phyloP scores from a whole-genome alignment of 2,113 vertebrate genomes.

The Accipiter cooperii region DNA sequence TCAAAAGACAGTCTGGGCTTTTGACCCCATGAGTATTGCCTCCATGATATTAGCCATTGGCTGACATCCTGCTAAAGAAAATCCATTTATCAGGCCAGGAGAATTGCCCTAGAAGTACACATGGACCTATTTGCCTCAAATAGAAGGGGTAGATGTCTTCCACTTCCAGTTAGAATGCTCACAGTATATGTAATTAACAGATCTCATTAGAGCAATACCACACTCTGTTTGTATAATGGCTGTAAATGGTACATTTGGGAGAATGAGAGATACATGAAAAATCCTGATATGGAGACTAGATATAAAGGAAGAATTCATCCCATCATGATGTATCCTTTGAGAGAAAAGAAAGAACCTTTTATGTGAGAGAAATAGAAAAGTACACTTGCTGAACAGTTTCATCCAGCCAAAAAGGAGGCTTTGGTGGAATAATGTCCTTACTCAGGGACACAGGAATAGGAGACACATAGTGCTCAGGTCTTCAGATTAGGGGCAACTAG shows the following conservation, averaged over 20 bases:
- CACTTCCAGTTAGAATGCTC: not conserved
- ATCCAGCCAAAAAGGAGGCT: not conserved
- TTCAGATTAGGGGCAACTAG: not conserved
- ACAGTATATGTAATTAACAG: not conserved
- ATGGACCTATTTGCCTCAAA: not conserved
- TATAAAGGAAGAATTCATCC: not conserved
- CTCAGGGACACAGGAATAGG: not conserved
- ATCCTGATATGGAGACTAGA: not conserved
- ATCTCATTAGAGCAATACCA: not conserved
- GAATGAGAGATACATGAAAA: not conserved
- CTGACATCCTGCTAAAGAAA: not conserved
- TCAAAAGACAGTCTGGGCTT: not conserved
- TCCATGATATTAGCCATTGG: not conserved
- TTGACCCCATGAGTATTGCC: not conserved
- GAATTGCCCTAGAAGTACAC: not conserved
- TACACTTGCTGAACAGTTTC: not conserved
- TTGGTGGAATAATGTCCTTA: not conserved
- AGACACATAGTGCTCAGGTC: not conserved
- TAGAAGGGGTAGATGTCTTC: not conserved
- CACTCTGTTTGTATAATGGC: not conserved
- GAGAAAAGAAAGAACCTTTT: not conserved
- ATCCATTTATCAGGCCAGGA: not conserved
- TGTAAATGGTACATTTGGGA: not conserved
- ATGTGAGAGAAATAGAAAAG: not conserved
- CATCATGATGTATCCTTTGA: not conserved